Percentiles rank a stretch among this genome's conserved stretches.
Evolutionary conservation across 1,140 invertebrate species (phyloP).

Genomic region (Calosoma granatense): DNA sequence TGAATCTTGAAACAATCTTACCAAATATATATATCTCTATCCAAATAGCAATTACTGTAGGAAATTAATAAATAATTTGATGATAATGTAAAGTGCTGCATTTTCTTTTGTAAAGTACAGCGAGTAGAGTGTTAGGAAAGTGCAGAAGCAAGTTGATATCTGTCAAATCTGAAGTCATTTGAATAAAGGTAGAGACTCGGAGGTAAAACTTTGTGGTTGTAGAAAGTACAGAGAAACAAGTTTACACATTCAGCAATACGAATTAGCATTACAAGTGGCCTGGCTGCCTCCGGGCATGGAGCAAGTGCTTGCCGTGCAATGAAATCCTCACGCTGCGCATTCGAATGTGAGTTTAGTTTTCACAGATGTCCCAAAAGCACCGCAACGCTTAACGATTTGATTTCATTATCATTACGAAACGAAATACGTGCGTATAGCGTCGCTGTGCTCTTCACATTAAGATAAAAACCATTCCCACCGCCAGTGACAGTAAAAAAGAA

Average conservation of each 20-base stretch:
- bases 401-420: neutral
- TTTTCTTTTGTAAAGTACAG: no score
- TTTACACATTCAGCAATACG: neutral
- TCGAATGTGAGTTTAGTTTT: neutral
- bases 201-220: neutral
- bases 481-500: no score
- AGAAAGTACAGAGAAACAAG: constrained; percentile 4
- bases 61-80: no score
- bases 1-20: no score
- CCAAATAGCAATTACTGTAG: no score
- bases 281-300: neutral
- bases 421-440: no score
- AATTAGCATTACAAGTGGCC: constrained; percentile 7
- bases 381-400: neutral
- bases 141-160: constrained; percentile 3
- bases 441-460: no score
- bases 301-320: neutral
- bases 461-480: no score
- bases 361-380: neutral
- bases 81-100: no score
- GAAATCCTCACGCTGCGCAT: neutral
- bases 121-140: no score
- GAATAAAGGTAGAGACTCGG: neutral
- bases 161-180: constrained; percentile 7
- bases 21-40: no score